Conservation (phyloP, 2,113 vertebrate species). For the Sprattus sprattus region DNA sequence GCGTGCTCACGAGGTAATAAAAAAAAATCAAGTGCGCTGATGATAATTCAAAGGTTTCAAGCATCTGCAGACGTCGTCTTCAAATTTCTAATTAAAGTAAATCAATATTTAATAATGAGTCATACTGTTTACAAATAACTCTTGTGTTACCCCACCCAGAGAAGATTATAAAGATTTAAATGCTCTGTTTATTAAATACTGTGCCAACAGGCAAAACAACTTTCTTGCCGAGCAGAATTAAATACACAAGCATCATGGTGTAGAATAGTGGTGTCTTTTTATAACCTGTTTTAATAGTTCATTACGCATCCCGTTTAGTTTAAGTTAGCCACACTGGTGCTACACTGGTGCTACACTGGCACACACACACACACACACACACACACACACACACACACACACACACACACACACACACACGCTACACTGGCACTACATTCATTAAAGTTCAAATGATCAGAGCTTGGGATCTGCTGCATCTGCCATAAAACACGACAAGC, state of each 20-base stretch:
- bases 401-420: too few relatives aligned
- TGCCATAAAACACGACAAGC: too few relatives aligned
- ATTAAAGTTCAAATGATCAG: too few relatives aligned
- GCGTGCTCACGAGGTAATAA: neutral
- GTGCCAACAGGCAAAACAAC: neutral
- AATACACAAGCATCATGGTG: neutral
- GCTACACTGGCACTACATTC: too few relatives aligned
- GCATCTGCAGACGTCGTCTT: neutral
- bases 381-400: too few relatives aligned
- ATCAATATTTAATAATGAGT: constrained; percentile 1
- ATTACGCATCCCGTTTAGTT: too few relatives aligned
- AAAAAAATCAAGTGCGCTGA: neutral
- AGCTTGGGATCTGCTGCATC: too few relatives aligned
- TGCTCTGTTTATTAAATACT: neutral
- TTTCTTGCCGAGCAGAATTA: neutral
- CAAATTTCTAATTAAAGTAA: neutral
- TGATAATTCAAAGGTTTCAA: neutral
- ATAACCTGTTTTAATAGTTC: too few relatives aligned
- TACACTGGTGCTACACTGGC: too few relatives aligned
- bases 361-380: too few relatives aligned
- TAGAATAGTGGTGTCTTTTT: too few relatives aligned
- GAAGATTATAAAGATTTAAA: neutral
- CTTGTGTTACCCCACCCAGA: neutral
- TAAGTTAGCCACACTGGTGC: too few relatives aligned
- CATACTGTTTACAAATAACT: neutral